A percentile compares a stretch with the other conserved stretches of the same genome.
Evolutionary conservation across 2,113 vertebrate species (phyloP).

Genomic region (Gnathonemus echidnorhynchus): DNA sequence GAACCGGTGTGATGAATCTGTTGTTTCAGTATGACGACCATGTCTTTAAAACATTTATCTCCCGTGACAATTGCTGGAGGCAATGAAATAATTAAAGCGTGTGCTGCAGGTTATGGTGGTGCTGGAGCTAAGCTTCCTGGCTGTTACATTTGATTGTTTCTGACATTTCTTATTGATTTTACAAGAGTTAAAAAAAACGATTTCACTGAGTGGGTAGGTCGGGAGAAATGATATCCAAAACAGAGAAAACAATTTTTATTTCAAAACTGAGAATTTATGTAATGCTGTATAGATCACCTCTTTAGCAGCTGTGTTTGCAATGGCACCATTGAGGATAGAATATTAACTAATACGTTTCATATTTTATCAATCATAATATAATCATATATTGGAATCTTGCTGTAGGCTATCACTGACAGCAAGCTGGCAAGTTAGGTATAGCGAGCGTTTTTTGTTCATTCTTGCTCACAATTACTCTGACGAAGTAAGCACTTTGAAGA

Average conservation of each 20-base stretch:
- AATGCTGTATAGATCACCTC: background rate
- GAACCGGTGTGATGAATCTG: background rate
- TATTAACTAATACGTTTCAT: background rate
- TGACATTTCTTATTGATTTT: background rate
- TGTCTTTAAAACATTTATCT: conserved; percentile 14
- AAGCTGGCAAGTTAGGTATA: background rate
- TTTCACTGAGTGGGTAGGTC: background rate
- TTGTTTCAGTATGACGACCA: conserved; percentile 4
- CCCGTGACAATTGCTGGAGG: conserved; percentile 9
- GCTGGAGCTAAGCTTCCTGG: background rate
- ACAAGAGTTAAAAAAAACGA: background rate
- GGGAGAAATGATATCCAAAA: background rate
- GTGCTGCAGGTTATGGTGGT: background rate
- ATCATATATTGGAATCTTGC: background rate
- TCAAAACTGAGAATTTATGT: background rate
- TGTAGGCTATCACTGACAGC: background rate
- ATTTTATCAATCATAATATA: background rate
- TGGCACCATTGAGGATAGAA: background rate
- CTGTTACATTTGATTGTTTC: background rate
- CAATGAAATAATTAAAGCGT: conserved; percentile 12
- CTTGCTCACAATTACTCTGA: background rate
- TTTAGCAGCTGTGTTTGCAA: background rate
- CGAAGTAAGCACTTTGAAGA: background rate
- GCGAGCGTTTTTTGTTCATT: background rate
- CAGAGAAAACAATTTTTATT: background rate